Conservation (phyloP, 2,113 vertebrate species). For the Myrmophylax atrothorax region DNA sequence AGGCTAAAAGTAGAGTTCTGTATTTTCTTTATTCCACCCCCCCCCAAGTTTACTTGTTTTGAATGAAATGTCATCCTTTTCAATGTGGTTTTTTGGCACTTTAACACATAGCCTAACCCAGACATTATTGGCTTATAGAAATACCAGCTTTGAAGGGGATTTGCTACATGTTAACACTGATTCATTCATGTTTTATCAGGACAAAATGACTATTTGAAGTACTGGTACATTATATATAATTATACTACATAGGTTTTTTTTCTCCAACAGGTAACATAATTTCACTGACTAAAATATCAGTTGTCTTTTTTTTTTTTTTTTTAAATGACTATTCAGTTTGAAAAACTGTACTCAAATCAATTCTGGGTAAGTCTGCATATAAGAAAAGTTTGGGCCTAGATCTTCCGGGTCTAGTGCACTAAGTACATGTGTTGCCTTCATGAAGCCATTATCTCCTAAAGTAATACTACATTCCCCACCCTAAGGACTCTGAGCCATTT, state of each 20-base stretch:
- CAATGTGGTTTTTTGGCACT: not conserved
- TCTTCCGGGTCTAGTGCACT: not conserved
- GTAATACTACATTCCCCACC: not conserved
- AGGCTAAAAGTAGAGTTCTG: not conserved
- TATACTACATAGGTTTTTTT: not conserved
- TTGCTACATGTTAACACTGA: not conserved
- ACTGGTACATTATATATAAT: not conserved
- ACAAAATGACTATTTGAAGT: not conserved
- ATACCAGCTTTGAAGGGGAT: not conserved
- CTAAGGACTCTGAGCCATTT: not conserved
- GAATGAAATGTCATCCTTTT: not conserved
- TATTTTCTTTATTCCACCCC: too few relatives aligned
- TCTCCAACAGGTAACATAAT: not conserved
- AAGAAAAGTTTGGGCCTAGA: not conserved
- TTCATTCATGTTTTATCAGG: not conserved
- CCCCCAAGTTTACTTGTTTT: not conserved
- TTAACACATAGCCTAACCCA: not conserved
- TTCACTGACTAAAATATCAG: not conserved
- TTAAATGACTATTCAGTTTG: not conserved
- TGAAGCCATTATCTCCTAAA: not conserved
- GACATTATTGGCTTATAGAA: slow-evolving; percentile 19
- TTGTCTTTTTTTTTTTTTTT: not conserved
- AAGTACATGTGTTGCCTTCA: not conserved
- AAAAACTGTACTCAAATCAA: not conserved
- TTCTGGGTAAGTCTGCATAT: not conserved